Evolutionary conservation across 2,888 invertebrate species (phyloP).

Genomic region (Gastracanthus pulcherrimus): DNA sequence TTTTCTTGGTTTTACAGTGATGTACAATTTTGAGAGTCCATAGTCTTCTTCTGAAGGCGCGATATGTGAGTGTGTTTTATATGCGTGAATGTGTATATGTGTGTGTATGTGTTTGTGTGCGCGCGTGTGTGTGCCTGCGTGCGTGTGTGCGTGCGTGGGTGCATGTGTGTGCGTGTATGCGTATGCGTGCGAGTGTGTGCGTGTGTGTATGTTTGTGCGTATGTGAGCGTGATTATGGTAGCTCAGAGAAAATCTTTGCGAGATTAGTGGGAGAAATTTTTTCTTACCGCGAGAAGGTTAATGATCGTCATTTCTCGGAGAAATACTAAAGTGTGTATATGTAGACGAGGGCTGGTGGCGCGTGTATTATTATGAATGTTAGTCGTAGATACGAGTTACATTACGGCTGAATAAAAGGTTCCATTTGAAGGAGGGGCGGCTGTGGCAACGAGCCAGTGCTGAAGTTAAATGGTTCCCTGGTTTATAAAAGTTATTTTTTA

Average conservation of each 20-base stretch:
- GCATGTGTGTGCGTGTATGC: background rate
- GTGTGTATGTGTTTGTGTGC: background rate
- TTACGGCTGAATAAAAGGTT: constrained; percentile 20
- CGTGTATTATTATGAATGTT: constrained; percentile 33
- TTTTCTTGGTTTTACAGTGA: too few relatives aligned
- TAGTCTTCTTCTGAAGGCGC: too few relatives aligned
- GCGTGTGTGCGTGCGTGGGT: too few relatives aligned
- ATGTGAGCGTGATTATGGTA: background rate
- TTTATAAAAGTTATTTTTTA: background rate
- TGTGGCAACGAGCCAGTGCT: constrained; percentile 3
- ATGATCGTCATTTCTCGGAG: constrained; percentile 31
- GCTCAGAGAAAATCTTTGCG: background rate
- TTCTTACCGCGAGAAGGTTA: background rate
- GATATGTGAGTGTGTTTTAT: too few relatives aligned
- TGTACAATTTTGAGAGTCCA: too few relatives aligned
- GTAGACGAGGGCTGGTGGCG: too few relatives aligned
- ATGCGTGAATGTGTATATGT: too few relatives aligned
- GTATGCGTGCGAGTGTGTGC: too few relatives aligned
- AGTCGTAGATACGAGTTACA: constrained; percentile 35
- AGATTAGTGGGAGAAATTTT: constrained; percentile 1
- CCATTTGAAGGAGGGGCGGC: constrained; percentile 9
- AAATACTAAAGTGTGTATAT: constrained; percentile 30
- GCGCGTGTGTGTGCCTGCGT: too few relatives aligned
- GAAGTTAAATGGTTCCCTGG: background rate
- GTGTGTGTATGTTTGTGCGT: too few relatives aligned